A percentile compares a stretch with the other conserved stretches of the same genome.
Conservation (phyloP, 2,888 invertebrate genomes). For the Diloba caeruleocephala region DNA sequence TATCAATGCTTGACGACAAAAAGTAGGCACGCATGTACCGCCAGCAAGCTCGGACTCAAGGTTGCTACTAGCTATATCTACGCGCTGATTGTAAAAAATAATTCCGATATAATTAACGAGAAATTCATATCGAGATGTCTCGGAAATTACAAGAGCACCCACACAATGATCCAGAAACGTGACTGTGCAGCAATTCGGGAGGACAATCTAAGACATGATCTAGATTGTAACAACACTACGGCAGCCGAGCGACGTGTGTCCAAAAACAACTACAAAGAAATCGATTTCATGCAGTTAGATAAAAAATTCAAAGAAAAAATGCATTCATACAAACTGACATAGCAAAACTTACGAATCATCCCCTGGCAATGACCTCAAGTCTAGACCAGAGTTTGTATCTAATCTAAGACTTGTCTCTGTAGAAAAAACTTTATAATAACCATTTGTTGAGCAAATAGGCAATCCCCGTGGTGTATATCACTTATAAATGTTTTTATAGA, state of each 20-base stretch:
- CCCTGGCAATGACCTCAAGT: slow-evolving; percentile 83
- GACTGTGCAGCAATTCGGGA: slow-evolving; percentile 80
- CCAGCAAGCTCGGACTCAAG: slow-evolving; percentile 67
- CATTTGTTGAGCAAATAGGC: slow-evolving; percentile 76
- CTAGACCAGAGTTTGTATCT: slow-evolving; percentile 73
- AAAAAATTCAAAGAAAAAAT: slow-evolving; percentile 75
- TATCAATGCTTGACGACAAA: slow-evolving; percentile 64
- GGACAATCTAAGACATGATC: slow-evolving; percentile 86
- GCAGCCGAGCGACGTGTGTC: slow-evolving; percentile 77
- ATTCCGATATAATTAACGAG: slow-evolving; percentile 80
- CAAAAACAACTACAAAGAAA: slow-evolving; percentile 84
- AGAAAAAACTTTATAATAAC: slow-evolving; percentile 75
- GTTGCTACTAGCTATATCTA: slow-evolving; percentile 60
- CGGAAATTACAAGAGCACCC: slow-evolving; percentile 76
- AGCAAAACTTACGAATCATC: slow-evolving; percentile 83
- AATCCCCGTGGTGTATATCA: slow-evolving; percentile 58
- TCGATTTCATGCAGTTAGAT: slow-evolving; percentile 76
- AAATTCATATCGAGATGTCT: slow-evolving; percentile 78
- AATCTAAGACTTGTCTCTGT: slow-evolving; percentile 62
- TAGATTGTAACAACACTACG: slow-evolving; percentile 82
- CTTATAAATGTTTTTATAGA: slow-evolving; percentile 71
- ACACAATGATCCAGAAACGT: slow-evolving; percentile 79
- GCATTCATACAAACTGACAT: slow-evolving; percentile 72
- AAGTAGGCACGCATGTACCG: slow-evolving; percentile 65
- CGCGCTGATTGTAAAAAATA: slow-evolving; percentile 66